phyloP scores from a whole-genome alignment of 2,797 vertebrate genomes.

The Cirrhinus molitorella region DNA sequence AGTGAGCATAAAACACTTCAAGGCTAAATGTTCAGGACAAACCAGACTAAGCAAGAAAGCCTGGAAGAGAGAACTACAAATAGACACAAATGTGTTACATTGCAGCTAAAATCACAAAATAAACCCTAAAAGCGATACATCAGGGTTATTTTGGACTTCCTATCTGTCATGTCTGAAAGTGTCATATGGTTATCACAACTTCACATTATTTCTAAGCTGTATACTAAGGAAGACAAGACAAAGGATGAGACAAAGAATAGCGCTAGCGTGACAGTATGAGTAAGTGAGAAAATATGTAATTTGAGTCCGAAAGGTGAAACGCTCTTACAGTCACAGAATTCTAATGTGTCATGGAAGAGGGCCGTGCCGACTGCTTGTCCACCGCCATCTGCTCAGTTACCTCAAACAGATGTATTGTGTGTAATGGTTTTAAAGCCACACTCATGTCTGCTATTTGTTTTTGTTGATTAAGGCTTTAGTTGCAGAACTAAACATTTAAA shows the following conservation, averaged over 20 bases:
- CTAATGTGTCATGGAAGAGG: constrained; percentile 6
- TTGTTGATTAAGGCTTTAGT: constrained; percentile 3
- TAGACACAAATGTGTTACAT: not conserved
- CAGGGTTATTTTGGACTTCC: not conserved
- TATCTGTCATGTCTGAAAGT: not conserved
- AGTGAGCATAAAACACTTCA: not conserved
- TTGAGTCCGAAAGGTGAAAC: constrained; percentile 17
- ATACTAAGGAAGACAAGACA: not conserved
- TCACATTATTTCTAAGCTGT: constrained; percentile 8
- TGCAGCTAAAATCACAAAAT: not conserved
- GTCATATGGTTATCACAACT: not conserved
- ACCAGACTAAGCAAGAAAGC: not conserved
- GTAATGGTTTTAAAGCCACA: constrained; percentile 8
- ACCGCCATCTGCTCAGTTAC: constrained; percentile 27
- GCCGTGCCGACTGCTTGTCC: not conserved
- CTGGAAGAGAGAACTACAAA: not conserved
- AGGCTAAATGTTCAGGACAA: not conserved
- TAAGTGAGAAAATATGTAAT: not conserved
- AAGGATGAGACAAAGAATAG: not conserved
- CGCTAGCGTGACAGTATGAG: not conserved
- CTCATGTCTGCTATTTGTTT: constrained; percentile 14
- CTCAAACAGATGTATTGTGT: constrained; percentile 30
- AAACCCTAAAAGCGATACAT: not conserved
- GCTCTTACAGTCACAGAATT: constrained; percentile 2
- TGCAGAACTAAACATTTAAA: constrained; percentile 13